Evolutionary conservation across 2,113 vertebrate species (phyloP).

Genomic region (Vidua chalybeata): DNA sequence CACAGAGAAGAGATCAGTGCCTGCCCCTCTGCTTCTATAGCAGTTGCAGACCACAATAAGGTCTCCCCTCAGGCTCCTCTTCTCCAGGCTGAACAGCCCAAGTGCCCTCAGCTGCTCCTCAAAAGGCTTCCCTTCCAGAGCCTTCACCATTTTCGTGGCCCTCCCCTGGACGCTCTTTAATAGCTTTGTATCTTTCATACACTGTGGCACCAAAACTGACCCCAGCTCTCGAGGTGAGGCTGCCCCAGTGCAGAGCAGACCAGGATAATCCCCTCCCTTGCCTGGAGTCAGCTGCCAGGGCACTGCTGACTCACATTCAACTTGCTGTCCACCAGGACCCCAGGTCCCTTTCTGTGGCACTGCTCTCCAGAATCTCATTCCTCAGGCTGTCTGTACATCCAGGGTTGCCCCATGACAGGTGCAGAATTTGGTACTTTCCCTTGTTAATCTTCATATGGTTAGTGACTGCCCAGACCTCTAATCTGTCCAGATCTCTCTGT

Average conservation of each 20-base stretch:
- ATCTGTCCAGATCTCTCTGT: not conserved
- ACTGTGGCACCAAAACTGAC: not conserved
- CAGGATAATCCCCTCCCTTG: not conserved
- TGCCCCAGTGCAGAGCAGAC: accelerated
- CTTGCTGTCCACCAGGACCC: too few species aligned
- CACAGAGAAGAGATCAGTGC: not conserved
- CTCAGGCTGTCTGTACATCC: accelerated
- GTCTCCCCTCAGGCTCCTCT: not conserved
- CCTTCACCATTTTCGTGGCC: accelerated
- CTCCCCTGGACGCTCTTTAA: not conserved
- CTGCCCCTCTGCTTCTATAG: not conserved
- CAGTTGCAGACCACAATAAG: not conserved
- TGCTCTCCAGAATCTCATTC: not conserved
- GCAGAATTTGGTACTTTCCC: not conserved
- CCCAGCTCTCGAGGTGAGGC: not conserved
- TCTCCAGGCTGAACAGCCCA: not conserved
- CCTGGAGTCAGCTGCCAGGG: not conserved
- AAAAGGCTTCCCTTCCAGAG: not conserved
- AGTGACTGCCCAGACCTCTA: not conserved
- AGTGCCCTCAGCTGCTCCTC: not conserved
- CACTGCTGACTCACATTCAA: not conserved
- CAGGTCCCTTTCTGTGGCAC: not conserved
- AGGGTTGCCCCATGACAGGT: not conserved
- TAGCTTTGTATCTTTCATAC: not conserved
- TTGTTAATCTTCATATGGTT: not conserved